Conservation (phyloP, 2,797 vertebrate genomes). For the Periophthalmus magnuspinnatus region DNA sequence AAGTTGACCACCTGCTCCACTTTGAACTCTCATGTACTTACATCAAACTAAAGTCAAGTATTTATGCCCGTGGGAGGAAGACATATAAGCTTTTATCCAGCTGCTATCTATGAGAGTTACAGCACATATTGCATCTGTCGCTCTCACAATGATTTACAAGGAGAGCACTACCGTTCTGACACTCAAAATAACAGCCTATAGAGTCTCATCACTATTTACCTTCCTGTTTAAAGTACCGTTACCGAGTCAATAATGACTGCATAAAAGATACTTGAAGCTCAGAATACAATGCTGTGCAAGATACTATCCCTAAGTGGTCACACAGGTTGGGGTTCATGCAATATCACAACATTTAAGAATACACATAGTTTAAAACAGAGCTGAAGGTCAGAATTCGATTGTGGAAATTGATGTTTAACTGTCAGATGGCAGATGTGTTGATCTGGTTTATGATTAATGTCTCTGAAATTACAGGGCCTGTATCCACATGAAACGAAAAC, state of each 20-base stretch:
- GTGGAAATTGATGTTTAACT: too few species aligned
- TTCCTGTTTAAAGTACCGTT: background rate
- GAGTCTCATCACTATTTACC: background rate
- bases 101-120: background rate
- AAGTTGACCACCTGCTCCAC: background rate
- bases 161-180: background rate
- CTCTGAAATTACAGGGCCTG: too few species aligned
- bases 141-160: background rate
- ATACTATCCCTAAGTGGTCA: background rate
- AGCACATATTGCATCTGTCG: background rate
- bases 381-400: too few species aligned
- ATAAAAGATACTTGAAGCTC: background rate
- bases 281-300: background rate
- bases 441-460: too few species aligned
- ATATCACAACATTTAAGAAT: too few species aligned
- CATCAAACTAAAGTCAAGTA: conserved; percentile 3
- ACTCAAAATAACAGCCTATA: background rate
- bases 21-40: background rate
- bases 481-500: too few species aligned
- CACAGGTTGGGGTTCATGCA: too few species aligned
- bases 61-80: conserved; percentile 8
- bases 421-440: too few species aligned
- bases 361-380: too few species aligned
- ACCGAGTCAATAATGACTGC: background rate
- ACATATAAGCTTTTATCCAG: conserved; percentile 17